A percentile compares a stretch with the other conserved stretches of the same genome.
Evolutionary conservation across 2,888 invertebrate genomes (phyloP).

Genomic region (Drosophila subsilvestris): DNA sequence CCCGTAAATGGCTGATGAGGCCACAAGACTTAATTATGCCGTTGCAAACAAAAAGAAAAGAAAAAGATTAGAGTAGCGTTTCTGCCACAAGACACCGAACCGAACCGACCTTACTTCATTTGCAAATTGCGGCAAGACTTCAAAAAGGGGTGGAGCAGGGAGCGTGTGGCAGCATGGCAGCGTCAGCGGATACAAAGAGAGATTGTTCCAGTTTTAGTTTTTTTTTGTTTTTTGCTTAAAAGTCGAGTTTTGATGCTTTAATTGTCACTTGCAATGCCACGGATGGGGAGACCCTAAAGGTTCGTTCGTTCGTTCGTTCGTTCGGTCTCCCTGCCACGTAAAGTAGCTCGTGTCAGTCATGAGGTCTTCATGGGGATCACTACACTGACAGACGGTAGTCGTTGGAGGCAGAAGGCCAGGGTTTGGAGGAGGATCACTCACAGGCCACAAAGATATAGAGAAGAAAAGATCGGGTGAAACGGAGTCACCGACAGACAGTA

Average conservation of each 20-base stretch:
- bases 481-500: neutral
- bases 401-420: constrained; percentile 10
- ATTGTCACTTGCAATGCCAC: constrained; percentile 47
- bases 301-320: neutral
- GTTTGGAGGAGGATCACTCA: neutral
- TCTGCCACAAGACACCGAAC: constrained; percentile 41
- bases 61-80: constrained; percentile 4
- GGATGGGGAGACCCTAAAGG: constrained; percentile 20
- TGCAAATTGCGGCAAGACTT: constrained; percentile 73
- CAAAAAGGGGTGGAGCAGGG: constrained; percentile 41
- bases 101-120: constrained; percentile 56
- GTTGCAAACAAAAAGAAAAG: no score
- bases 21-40: constrained; percentile 71
- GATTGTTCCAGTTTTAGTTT: constrained; percentile 65
- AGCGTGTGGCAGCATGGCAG: neutral
- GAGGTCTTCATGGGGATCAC: constrained; percentile 14
- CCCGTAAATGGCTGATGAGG: constrained; percentile 75
- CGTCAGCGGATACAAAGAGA: constrained; percentile 23
- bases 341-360: constrained; percentile 34
- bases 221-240: neutral
- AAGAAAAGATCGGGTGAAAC: no score
- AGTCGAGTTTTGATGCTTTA: constrained; percentile 60
- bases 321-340: constrained; percentile 1
- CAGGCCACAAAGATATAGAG: no score
- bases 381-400: constrained; percentile 20